Conservation (phyloP, 2,113 vertebrate genomes). For the Pelusios castaneus region DNA sequence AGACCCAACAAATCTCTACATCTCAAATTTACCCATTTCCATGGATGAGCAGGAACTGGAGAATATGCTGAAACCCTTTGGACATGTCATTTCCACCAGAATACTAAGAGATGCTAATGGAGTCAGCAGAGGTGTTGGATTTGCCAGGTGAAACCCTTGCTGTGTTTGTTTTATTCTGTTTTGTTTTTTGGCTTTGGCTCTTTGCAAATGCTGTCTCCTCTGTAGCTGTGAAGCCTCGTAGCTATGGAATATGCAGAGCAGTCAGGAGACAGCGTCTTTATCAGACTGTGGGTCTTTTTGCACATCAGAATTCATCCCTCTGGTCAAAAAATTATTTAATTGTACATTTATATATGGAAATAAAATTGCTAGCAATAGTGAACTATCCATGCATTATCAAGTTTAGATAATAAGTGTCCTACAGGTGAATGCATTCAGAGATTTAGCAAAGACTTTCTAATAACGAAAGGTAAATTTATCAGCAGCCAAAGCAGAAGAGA, state of each 20-base stretch:
- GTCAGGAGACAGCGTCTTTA: background rate
- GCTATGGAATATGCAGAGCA: background rate
- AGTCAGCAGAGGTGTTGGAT: conserved; percentile 96
- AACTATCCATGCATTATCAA: background rate
- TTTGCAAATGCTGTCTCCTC: background rate
- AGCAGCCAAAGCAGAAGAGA: conserved; percentile 13
- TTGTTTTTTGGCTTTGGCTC: background rate
- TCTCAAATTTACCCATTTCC: conserved; percentile 96
- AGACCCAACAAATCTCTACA: conserved; percentile 97
- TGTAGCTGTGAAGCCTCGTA: background rate
- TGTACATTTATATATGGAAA: background rate
- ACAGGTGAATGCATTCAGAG: conserved; percentile 6
- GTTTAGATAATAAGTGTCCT: background rate
- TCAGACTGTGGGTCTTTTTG: background rate
- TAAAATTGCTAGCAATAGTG: background rate
- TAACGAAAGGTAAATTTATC: conserved; percentile 22
- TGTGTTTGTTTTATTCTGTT: background rate
- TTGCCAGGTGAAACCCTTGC: conserved; percentile 87
- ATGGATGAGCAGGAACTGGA: conserved; percentile 98
- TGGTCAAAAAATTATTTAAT: conserved; percentile 7
- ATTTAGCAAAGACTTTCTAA: conserved; percentile 31
- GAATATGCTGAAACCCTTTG: conserved; percentile 97
- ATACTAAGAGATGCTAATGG: conserved; percentile 97
- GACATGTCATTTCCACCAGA: conserved; percentile 96
- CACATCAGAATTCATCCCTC: background rate